Evolutionary conservation across 2,113 vertebrate genomes (phyloP).

Genomic region (Machaerirhynchus nigripectus): DNA sequence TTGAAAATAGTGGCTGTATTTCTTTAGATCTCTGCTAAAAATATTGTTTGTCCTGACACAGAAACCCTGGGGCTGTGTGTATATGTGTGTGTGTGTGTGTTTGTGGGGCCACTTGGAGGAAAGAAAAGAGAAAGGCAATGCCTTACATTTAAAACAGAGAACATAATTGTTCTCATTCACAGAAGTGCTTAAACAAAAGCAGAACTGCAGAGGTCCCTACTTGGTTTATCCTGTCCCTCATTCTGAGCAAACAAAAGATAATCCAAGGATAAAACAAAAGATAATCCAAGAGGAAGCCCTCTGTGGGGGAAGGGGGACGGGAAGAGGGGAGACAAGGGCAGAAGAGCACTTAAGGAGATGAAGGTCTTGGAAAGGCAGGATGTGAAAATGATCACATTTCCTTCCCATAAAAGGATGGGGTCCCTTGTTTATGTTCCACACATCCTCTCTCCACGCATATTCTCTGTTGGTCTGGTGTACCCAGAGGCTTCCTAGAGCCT

Average conservation of each 20-base stretch:
- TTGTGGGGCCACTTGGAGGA: background rate
- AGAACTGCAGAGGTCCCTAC: slow-evolving; percentile 1
- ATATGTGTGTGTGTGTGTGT: background rate
- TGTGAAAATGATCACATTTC: slow-evolving; percentile 69
- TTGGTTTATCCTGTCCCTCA: background rate
- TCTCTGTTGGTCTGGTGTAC: slow-evolving; percentile 47
- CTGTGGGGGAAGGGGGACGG: background rate
- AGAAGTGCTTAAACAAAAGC: slow-evolving; percentile 33
- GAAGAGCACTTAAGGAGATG: slow-evolving; percentile 17
- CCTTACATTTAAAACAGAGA: background rate
- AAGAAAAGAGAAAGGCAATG: slow-evolving; percentile 57
- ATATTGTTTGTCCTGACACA: background rate
- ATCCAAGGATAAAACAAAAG: slow-evolving; percentile 34
- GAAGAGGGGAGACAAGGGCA: slow-evolving; percentile 1
- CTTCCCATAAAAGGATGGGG: slow-evolving; percentile 65
- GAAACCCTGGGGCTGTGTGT: background rate
- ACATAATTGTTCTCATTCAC: slow-evolving; percentile 1
- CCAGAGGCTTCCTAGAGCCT: slow-evolving; percentile 75
- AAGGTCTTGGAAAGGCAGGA: slow-evolving; percentile 65
- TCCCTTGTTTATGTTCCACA: slow-evolving; percentile 62
- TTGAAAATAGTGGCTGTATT: background rate
- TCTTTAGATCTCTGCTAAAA: slow-evolving; percentile 14
- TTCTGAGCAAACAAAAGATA: slow-evolving; percentile 47
- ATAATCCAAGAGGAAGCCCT: slow-evolving; percentile 55
- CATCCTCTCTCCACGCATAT: slow-evolving; percentile 61